These are phyloP conservation scores for Papilio protenor DNA, from an alignment of 2,888 invertebrate genomes.

Conservation along the genomic window DNA sequence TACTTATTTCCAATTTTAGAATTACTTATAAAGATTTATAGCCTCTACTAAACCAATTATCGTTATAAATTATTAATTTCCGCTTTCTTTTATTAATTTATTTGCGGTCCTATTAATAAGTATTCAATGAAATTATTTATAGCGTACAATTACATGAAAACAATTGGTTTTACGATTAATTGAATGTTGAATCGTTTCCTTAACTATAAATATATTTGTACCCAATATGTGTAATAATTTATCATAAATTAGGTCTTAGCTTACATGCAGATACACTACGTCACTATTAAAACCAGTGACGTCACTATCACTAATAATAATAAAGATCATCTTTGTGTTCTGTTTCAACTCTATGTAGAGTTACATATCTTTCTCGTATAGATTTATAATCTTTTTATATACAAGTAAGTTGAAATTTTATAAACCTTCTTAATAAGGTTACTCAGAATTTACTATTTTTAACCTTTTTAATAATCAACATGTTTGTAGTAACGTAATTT, in stretches of 20 bases:
- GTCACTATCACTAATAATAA: background rate
- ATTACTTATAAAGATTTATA: slow-evolving; percentile 7
- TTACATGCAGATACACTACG: background rate
- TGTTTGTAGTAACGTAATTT: too few species aligned
- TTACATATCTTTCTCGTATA: background rate
- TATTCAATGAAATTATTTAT: background rate
- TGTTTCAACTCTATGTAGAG: background rate
- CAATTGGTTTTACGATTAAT: too few species aligned
- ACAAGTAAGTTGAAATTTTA: too few species aligned
- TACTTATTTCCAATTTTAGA: slow-evolving; percentile 3
- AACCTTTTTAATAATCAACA: too few species aligned
- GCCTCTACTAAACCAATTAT: background rate
- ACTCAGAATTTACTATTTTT: too few species aligned
- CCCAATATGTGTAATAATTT: background rate
- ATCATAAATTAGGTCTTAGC: background rate
- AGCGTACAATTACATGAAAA: too few species aligned
- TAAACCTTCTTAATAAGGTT: too few species aligned
- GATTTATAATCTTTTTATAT: too few species aligned
- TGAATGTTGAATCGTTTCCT: too few species aligned
- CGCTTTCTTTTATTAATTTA: background rate
- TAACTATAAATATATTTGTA: background rate
- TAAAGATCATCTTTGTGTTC: background rate
- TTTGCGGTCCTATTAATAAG: background rate
- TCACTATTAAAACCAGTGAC: background rate
- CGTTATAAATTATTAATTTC: background rate